Conservation (phyloP, 2,113 vertebrate genomes). For the Elaphurus davidianus region DNA sequence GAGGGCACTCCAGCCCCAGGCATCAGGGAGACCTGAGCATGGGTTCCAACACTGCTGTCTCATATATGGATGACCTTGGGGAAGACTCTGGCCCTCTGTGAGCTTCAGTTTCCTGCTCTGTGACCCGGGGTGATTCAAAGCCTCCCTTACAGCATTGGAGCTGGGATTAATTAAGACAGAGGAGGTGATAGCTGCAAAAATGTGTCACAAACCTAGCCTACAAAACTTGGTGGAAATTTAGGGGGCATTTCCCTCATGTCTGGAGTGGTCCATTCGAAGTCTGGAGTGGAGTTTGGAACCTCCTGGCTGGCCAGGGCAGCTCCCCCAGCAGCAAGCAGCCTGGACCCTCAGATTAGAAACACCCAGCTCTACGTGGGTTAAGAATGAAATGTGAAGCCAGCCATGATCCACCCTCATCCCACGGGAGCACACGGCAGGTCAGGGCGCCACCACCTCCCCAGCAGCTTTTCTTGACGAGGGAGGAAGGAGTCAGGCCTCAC, state of each 20-base stretch:
- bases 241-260: background rate
- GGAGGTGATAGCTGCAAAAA: background rate
- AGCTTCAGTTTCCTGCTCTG: background rate
- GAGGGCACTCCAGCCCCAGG: no score
- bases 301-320: background rate
- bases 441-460: background rate
- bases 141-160: background rate
- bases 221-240: background rate
- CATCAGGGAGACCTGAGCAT: background rate
- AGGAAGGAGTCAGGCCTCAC: background rate
- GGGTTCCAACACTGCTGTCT: background rate
- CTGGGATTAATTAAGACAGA: background rate
- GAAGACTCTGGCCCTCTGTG: background rate
- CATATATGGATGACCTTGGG: background rate
- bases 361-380: fast-evolving
- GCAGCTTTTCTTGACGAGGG: background rate
- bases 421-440: fast-evolving
- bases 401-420: background rate
- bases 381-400: background rate
- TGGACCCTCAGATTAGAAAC: background rate
- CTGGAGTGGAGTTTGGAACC: background rate
- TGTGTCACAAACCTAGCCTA: background rate
- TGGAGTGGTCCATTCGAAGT: background rate
- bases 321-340: background rate
- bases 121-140: background rate